phyloP scores from a whole-genome alignment of 1,140 invertebrate species.

The Lasaia peninsularis region DNA sequence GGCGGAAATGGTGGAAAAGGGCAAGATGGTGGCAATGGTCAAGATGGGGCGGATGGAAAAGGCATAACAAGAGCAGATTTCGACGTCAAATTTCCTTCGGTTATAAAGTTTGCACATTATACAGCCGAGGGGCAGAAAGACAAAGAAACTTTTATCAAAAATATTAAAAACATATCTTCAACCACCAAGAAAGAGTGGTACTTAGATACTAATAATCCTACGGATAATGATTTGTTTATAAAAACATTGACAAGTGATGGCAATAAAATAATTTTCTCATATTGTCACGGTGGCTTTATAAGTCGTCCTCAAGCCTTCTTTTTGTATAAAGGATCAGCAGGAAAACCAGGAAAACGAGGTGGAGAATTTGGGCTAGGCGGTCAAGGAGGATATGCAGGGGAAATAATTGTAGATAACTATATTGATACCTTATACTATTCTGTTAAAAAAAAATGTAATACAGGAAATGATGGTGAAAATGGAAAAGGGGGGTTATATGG shows the following conservation, averaged over 20 bases:
- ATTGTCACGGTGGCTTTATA: neutral
- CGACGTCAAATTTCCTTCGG: slow-evolving; percentile 12
- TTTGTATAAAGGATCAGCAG: slow-evolving; percentile 2
- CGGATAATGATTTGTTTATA: neutral
- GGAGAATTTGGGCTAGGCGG: slow-evolving; percentile 8
- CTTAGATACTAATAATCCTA: neutral
- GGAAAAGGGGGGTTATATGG: slow-evolving; percentile 15
- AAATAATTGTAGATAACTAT: slow-evolving; percentile 5
- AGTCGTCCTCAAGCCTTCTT: slow-evolving; percentile 1
- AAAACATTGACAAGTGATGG: neutral
- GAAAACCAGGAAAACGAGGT: slow-evolving; percentile 1
- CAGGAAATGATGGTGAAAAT: slow-evolving; percentile 9
- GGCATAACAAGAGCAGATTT: slow-evolving; percentile 13
- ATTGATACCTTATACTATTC: neutral
- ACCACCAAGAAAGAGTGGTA: slow-evolving; percentile 15
- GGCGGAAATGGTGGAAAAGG: too few relatives aligned
- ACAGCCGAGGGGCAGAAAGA: neutral
- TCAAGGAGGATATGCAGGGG: slow-evolving; percentile 11
- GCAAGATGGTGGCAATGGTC: slow-evolving; percentile 15
- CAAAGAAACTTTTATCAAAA: neutral
- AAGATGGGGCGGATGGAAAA: neutral
- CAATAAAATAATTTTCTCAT: neutral
- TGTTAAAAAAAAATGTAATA: neutral
- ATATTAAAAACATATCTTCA: slow-evolving; percentile 11
- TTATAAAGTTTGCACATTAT: neutral